phyloP scores from a whole-genome alignment of 2,797 vertebrate genomes.

The Anableps anableps region DNA sequence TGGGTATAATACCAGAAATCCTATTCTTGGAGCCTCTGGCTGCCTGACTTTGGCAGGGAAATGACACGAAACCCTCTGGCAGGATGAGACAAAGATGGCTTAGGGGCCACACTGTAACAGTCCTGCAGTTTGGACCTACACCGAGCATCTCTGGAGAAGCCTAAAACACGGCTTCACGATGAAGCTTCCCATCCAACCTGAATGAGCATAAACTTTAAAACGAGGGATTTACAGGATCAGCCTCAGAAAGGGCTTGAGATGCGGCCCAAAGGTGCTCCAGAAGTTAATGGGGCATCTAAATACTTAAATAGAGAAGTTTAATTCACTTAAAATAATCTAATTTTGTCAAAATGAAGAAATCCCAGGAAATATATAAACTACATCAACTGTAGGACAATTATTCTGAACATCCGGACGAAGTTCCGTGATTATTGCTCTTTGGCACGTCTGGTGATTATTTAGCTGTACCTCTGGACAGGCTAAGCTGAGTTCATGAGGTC shows the following conservation, averaged over 20 bases:
- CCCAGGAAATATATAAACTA: not conserved
- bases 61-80: not conserved
- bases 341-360: not conserved
- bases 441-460: constrained; percentile 24
- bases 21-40: not conserved
- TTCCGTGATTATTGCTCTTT: constrained; percentile 16
- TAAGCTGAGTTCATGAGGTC: not conserved
- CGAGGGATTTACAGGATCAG: not conserved
- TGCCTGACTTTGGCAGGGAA: not conserved
- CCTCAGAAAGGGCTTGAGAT: not conserved
- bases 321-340: not conserved
- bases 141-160: not conserved
- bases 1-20: not conserved
- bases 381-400: not conserved
- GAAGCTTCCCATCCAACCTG: not conserved
- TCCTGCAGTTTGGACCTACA: not conserved
- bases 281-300: not conserved
- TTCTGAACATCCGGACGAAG: constrained; percentile 13
- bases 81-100: not conserved
- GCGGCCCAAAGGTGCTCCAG: not conserved
- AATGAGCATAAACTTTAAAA: not conserved
- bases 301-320: not conserved
- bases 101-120: not conserved
- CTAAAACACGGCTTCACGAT: not conserved
- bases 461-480: constrained; percentile 31